Conservation (phyloP, 2,888 invertebrate genomes). For the Zaprionus bogoriensis region DNA sequence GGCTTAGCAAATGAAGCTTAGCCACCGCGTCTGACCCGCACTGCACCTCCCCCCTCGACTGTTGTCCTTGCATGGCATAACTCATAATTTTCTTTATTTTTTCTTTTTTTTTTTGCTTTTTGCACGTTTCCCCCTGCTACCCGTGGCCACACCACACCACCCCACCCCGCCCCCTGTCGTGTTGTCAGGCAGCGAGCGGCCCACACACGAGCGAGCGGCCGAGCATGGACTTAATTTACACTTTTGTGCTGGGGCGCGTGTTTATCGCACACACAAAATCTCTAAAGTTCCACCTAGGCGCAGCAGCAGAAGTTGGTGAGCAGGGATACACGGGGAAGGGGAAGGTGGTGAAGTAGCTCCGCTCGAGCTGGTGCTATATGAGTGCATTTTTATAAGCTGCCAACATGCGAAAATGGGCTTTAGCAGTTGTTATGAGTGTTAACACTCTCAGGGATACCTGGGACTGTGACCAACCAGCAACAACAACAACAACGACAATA, state of each 20-base stretch:
- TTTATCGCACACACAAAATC: conserved; percentile 76
- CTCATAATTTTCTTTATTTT: conserved; percentile 64
- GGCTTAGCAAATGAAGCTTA: conserved; percentile 75
- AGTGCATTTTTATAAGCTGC: conserved; percentile 79
- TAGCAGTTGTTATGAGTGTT: conserved; percentile 79
- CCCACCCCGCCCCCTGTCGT: neutral
- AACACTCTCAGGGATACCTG: conserved; percentile 72
- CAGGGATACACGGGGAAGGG: conserved; percentile 5
- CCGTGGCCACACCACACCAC: too few relatives aligned
- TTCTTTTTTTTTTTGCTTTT: neutral
- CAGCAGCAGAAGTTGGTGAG: conserved; percentile 6
- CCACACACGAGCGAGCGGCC: conserved; percentile 59
- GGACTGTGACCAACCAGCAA: conserved; percentile 35
- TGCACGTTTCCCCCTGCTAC: neutral
- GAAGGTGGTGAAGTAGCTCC: neutral
- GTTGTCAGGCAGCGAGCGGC: conserved; percentile 20
- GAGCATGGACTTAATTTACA: conserved; percentile 75
- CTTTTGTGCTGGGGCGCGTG: conserved; percentile 78
- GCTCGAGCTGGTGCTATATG: conserved; percentile 62
- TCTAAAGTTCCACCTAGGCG: conserved; percentile 61
- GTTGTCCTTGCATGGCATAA: conserved; percentile 74
- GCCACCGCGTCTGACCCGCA: conserved; percentile 11
- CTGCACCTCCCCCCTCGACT: conserved; percentile 2
- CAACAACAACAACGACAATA: conserved; percentile 9
- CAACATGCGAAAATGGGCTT: conserved; percentile 81